phyloP scores from a whole-genome alignment of 2,113 vertebrate genomes.

The Poeciliopsis occidentalis region DNA sequence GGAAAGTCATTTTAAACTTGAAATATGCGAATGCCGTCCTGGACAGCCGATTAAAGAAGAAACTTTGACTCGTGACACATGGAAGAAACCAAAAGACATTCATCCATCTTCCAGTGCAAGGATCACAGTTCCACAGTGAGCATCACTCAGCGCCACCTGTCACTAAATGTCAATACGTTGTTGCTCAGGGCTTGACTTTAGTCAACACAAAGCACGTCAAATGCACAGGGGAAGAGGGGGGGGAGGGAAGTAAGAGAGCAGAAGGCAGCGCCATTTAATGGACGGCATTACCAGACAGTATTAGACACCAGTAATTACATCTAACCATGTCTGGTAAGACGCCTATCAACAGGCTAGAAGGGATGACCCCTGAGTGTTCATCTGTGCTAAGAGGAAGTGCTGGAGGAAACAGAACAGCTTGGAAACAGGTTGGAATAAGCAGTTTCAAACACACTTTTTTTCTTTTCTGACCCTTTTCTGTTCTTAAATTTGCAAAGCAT shows the following conservation, averaged over 20 bases:
- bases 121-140: slow-evolving; percentile 78
- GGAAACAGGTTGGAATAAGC: slow-evolving; percentile 59
- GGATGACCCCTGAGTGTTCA: slow-evolving; percentile 64
- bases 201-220: slow-evolving; percentile 43
- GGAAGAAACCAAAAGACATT: slow-evolving; percentile 72
- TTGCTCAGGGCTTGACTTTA: slow-evolving; percentile 34
- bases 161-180: slow-evolving; percentile 31
- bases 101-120: slow-evolving; percentile 78
- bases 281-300: slow-evolving; percentile 99
- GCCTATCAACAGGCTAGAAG: slow-evolving; percentile 86
- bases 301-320: slow-evolving; percentile 93
- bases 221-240: slow-evolving; percentile 50
- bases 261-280: slow-evolving; percentile 82
- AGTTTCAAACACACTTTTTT: slow-evolving; percentile 29
- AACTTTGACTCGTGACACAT: slow-evolving; percentile 83
- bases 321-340: slow-evolving; percentile 99
- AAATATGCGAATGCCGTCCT: not conserved
- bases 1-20: not conserved
- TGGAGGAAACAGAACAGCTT: slow-evolving; percentile 51
- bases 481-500: slow-evolving; percentile 29
- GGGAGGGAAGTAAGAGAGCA: slow-evolving; percentile 50
- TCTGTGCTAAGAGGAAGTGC: slow-evolving; percentile 63
- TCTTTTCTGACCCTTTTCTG: not conserved
- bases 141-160: slow-evolving; percentile 34
- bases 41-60: slow-evolving; percentile 53